Percentiles rank a stretch among this genome's conserved stretches.
These are phyloP conservation scores for Holacanthus passer DNA, from an alignment of 2,113 vertebrate genomes.

Conservation along the genomic window DNA sequence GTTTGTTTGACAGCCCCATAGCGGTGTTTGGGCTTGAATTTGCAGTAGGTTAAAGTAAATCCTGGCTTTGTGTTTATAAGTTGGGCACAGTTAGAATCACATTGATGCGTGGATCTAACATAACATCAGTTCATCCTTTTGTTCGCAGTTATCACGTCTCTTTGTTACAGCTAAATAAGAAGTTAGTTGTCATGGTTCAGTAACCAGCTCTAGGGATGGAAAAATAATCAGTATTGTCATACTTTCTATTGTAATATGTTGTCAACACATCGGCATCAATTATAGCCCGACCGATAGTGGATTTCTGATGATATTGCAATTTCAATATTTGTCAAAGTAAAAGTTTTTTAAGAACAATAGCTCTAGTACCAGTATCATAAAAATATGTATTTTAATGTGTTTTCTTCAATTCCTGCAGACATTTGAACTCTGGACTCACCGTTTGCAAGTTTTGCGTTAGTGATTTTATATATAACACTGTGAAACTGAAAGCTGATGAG, in stretches of 20 bases:
- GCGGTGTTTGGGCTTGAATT: slow-evolving; percentile 24
- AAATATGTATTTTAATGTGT: background rate
- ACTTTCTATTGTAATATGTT: background rate
- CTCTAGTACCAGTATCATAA: background rate
- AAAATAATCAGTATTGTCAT: background rate
- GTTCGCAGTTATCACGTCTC: background rate
- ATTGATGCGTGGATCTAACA: background rate
- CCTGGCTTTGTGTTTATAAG: slow-evolving; percentile 28
- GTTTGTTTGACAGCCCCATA: slow-evolving; percentile 52
- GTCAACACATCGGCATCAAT: background rate
- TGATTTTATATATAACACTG: background rate
- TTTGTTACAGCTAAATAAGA: background rate
- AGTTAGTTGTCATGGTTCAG: background rate
- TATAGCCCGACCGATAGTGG: background rate
- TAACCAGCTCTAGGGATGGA: background rate
- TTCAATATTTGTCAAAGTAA: background rate
- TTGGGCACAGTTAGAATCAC: slow-evolving; percentile 1
- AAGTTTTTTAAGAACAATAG: no score
- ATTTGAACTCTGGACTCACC: background rate
- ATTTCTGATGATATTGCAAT: background rate
- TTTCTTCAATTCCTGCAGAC: background rate
- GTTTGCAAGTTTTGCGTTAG: background rate
- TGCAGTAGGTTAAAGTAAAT: slow-evolving; percentile 23
- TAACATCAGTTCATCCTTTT: background rate
- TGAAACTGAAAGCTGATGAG: background rate